Conservation (phyloP, 2,797 vertebrate genomes). For the Schizopygopsis malacanthus region DNA sequence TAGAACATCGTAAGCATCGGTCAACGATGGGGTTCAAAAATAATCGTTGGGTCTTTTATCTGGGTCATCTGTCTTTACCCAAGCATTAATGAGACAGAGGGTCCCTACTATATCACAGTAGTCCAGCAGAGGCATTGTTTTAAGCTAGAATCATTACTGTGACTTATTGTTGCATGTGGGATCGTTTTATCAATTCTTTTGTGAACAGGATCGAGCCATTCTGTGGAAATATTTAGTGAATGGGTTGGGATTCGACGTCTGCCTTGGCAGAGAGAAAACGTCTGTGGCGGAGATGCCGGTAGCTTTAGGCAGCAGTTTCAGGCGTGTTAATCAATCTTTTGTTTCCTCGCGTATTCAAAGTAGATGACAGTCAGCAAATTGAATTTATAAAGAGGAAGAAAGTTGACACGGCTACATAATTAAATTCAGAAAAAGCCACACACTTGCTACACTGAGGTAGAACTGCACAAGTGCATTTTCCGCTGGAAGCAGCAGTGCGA, state of each 20-base stretch:
- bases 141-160: constrained; percentile 81
- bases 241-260: constrained; percentile 52
- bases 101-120: constrained; percentile 78
- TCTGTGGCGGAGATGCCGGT: constrained; percentile 62
- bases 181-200: constrained; percentile 74
- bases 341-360: constrained; percentile 66
- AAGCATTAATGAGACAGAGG: constrained; percentile 79
- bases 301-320: constrained; percentile 67
- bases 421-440: constrained; percentile 69
- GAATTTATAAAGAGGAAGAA: constrained; percentile 71
- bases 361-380: constrained; percentile 71
- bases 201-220: constrained; percentile 71
- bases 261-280: constrained; percentile 56
- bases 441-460: constrained; percentile 54
- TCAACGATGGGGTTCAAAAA: constrained; percentile 66
- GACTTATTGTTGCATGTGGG: constrained; percentile 75
- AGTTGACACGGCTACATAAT: constrained; percentile 66
- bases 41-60: constrained; percentile 74
- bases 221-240: constrained; percentile 68
- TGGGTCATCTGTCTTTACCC: constrained; percentile 81
- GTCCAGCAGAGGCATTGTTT: constrained; percentile 79
- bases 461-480: constrained; percentile 57
- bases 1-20: constrained; percentile 35
- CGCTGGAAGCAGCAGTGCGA: constrained; percentile 55
- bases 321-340: constrained; percentile 73